These are phyloP conservation scores for Protobothrops mucrosquamatus DNA, from an alignment of 2,113 vertebrate species.

Conservation along the genomic window DNA sequence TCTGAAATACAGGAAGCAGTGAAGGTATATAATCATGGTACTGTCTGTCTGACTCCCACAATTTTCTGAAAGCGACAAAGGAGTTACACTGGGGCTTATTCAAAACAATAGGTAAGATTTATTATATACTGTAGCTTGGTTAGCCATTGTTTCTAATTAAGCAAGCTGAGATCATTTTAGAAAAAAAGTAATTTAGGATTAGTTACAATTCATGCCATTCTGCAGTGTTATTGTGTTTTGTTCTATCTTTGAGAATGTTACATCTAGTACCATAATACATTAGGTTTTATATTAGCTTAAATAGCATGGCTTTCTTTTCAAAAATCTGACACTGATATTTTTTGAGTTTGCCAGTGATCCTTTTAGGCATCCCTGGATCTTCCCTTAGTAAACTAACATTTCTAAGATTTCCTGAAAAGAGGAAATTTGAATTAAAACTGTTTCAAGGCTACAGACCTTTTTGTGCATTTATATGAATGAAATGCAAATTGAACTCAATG, in stretches of 20 bases:
- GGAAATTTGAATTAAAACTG: background rate
- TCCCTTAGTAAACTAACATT: background rate
- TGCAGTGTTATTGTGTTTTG: background rate
- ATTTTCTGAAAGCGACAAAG: background rate
- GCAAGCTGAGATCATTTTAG: background rate
- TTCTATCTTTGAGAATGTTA: background rate
- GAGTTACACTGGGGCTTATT: background rate
- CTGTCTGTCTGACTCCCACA: background rate
- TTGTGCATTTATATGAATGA: background rate
- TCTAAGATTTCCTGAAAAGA: background rate
- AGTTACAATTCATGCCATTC: background rate
- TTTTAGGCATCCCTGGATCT: background rate
- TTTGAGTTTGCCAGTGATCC: background rate
- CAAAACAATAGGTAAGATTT: conserved; percentile 5
- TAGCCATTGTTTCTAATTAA: background rate
- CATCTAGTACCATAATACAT: background rate
- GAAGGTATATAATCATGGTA: background rate
- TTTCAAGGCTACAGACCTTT: background rate
- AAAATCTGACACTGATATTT: background rate
- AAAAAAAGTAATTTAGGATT: background rate
- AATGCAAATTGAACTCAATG: background rate
- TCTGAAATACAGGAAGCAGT: background rate
- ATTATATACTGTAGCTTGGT: background rate
- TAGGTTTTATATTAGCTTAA: background rate
- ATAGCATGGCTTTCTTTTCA: background rate